Percentiles rank a stretch among this genome's conserved stretches.
Conservation (phyloP, 2,888 invertebrate genomes). For the Abrostola tripartita region DNA sequence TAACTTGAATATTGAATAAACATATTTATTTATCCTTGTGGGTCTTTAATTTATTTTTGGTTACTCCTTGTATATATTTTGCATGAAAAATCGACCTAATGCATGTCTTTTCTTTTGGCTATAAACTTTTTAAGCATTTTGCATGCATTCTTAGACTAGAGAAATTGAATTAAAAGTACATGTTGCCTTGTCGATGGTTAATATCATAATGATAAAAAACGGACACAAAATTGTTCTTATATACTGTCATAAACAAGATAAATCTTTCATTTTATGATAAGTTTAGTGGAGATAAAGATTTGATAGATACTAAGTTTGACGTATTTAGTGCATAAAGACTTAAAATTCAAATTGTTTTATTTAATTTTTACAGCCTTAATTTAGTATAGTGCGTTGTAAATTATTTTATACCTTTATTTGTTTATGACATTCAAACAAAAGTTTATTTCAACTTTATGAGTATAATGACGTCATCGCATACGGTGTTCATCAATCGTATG, state of each 20-base stretch:
- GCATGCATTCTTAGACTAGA: not conserved
- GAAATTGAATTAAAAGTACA: not conserved
- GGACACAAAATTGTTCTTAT: not conserved
- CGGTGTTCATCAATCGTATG: too few relatives aligned
- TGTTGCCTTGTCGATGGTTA: not conserved
- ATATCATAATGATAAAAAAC: not conserved
- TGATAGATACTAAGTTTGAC: too few relatives aligned
- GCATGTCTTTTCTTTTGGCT: constrained; percentile 31
- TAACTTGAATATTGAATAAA: constrained; percentile 77
- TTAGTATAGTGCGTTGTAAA: not conserved
- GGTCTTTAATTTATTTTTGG: constrained; percentile 73
- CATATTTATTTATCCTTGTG: constrained; percentile 74
- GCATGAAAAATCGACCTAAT: constrained; percentile 29
- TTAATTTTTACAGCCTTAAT: not conserved
- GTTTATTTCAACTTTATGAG: not conserved
- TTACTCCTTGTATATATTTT: constrained; percentile 62
- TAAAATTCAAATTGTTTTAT: constrained; percentile 3
- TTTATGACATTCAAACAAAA: not conserved
- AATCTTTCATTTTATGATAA: constrained; percentile 1
- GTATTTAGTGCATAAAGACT: too few relatives aligned
- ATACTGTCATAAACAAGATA: constrained; percentile 26
- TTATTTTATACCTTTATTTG: not conserved
- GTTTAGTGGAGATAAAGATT: not conserved
- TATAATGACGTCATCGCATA: not conserved
- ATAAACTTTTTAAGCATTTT: constrained; percentile 5